These are phyloP conservation scores for Tragulus kanchil DNA, from an alignment of 2,113 vertebrate genomes.

Conservation along the genomic window DNA sequence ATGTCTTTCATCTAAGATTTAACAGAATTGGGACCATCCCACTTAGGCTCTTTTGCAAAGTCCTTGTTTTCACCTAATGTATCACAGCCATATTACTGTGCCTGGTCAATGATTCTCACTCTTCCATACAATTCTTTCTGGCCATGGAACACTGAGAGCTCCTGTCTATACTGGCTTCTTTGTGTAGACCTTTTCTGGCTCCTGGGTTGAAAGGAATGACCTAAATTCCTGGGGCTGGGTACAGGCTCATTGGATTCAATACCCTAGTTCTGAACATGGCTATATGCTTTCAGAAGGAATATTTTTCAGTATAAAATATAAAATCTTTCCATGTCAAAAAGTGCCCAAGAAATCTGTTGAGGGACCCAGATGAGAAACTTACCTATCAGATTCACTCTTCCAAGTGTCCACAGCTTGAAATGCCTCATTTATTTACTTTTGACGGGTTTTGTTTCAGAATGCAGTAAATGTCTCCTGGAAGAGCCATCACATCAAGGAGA, in stretches of 20 bases:
- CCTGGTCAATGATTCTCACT: neutral
- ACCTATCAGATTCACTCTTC: neutral
- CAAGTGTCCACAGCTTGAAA: neutral
- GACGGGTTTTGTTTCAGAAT: no score
- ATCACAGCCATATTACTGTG: neutral
- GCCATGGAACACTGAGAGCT: no score
- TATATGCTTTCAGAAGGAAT: neutral
- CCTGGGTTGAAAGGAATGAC: neutral
- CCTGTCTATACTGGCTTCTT: neutral
- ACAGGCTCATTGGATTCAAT: neutral
- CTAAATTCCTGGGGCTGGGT: neutral
- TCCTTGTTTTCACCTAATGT: neutral
- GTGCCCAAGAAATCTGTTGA: neutral
- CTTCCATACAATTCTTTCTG: neutral
- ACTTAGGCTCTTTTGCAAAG: neutral
- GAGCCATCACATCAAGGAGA: conserved; percentile 30
- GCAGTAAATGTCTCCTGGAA: no score
- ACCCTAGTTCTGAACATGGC: neutral
- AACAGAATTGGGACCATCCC: neutral
- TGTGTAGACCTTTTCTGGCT: neutral
- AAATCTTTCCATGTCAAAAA: conserved; percentile 18
- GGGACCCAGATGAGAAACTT: neutral
- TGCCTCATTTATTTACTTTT: neutral
- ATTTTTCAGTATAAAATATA: neutral
- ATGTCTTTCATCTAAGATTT: neutral